Conservation (phyloP, 2,888 invertebrate species). For the Pecten maximus region DNA sequence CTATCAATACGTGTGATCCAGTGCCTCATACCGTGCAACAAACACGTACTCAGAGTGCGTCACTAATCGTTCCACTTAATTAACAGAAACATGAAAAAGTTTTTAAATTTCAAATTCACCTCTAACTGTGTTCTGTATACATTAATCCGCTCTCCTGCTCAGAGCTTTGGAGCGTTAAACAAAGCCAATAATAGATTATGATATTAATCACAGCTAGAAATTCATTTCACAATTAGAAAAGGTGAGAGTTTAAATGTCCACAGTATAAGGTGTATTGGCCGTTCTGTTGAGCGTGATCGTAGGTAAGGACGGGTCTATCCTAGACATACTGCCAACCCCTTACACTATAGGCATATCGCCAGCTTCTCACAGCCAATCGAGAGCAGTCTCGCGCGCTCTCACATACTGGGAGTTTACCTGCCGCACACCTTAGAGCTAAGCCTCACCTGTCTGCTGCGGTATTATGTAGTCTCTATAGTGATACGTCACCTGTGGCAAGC, state of each 20-base stretch:
- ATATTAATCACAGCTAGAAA: slow-evolving; percentile 2
- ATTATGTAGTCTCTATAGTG: slow-evolving; percentile 13
- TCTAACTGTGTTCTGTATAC: not conserved
- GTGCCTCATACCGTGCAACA: not conserved
- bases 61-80: slow-evolving; percentile 28
- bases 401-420: not conserved
- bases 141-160: not conserved
- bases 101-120: slow-evolving; percentile 31
- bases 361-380: not conserved
- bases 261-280: not conserved
- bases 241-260: slow-evolving; percentile 26
- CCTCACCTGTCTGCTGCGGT: not conserved
- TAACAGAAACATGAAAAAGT: slow-evolving; percentile 24
- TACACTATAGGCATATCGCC: slow-evolving; percentile 7
- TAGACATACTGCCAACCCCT: not conserved
- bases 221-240: slow-evolving; percentile 33
- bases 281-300: not conserved
- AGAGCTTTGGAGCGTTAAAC: slow-evolving; percentile 9
- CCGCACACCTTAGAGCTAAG: not conserved
- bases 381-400: not conserved
- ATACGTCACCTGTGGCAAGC: not conserved
- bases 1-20: not conserved
- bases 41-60: not conserved
- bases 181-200: slow-evolving; percentile 27
- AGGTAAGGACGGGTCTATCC: not conserved